Base-by-base conservation (phyloP, 2,797 vertebrate genomes). In the Discoglossus pictus region DNA sequence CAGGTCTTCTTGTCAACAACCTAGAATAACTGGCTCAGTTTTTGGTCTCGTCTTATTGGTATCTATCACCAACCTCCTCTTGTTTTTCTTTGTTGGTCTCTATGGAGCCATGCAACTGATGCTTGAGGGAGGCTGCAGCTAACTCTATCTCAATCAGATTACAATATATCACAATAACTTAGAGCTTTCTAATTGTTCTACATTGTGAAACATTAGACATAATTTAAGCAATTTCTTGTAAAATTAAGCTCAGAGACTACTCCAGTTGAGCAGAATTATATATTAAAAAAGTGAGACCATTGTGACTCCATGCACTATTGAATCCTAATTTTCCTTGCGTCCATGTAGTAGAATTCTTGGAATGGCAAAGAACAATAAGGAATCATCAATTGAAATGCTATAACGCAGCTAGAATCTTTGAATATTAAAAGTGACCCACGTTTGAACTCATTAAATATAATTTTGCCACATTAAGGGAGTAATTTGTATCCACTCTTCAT, bases 181-280 rank as follows among this genome's bases (percentile, higher is more conserved):
- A n/a, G n/a, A n/a, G n/a, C n/a, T n/a, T n/a, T n/a, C n/a, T n/a
- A n/a, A n/a, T n/a, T n/a, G n/a, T n/a, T n/a, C n/a, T n/a, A n/a
- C 11, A 16, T 1, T 25, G 13, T 7, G 55, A 68, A 60, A 24
- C 24, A 23, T 18, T 12, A 52, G 8, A 40, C 6, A 50, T 68
- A 43, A 51, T 60, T 60, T 51, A 17, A 67, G 24, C 24, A 21
- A 43, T 21, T 13, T 20, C 23, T 20, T 20, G 23, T 13, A 12
- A 20, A 48, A 1, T 25, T 10, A 6, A 24, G 51, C 16, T 42
- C 15, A 13, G 21, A 51, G 51, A 60, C 60, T 68, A 35, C 25
- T 42, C 31, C 44, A 59, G 59, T 48, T 31, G 12, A 40, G n/a
- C 40, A 21, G 17, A 58, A 24, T 35, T 24, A 68, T 34, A 68